phyloP scores from a whole-genome alignment of 2,797 vertebrate genomes.

The Aplochiton taeniatus region DNA sequence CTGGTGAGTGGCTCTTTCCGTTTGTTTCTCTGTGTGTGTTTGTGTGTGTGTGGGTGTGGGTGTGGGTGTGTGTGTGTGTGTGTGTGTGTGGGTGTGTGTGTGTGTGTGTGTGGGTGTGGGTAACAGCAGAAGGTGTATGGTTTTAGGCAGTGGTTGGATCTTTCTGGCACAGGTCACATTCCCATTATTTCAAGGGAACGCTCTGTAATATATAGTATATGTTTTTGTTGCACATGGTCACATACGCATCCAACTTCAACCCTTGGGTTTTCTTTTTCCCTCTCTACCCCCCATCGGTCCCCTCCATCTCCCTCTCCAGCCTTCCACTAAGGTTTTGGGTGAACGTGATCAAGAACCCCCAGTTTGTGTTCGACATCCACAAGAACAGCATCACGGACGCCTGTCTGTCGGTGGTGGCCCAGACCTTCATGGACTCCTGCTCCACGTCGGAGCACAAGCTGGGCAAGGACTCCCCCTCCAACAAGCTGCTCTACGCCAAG shows the following conservation, averaged over 20 bases:
- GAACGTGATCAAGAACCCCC: conserved; percentile 99
- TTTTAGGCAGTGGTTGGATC: not conserved
- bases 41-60: not conserved
- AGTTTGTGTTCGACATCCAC: conserved; percentile 99
- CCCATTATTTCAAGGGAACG: too few relatives aligned
- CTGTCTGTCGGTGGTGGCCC: conserved; percentile 96
- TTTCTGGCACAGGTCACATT: too few relatives aligned
- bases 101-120: not conserved
- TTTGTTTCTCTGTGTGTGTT: not conserved
- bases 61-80: not conserved
- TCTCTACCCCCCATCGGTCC: conserved; percentile 10
- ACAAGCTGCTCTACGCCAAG: conserved; percentile 98
- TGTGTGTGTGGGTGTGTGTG: not conserved
- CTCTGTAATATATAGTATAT: too few relatives aligned
- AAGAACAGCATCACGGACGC: conserved; percentile 99
- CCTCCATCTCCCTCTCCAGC: conserved; percentile 61
- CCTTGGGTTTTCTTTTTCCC: conserved; percentile 14
- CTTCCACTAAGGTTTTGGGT: conserved; percentile 98
- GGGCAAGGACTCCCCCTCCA: conserved; percentile 97
- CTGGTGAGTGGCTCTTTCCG: conserved; percentile 77
- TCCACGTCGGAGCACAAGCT: conserved; percentile 98
- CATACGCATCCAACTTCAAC: too few relatives aligned
- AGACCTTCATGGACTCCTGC: conserved; percentile 99
- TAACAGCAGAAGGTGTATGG: not conserved
- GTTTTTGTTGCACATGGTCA: too few relatives aligned